Evolutionary conservation across 92 coral and sea anemone species (phyloP), one percentile per base, ranked within the genome.

Genomic region (Actinernus sp.): DNA sequence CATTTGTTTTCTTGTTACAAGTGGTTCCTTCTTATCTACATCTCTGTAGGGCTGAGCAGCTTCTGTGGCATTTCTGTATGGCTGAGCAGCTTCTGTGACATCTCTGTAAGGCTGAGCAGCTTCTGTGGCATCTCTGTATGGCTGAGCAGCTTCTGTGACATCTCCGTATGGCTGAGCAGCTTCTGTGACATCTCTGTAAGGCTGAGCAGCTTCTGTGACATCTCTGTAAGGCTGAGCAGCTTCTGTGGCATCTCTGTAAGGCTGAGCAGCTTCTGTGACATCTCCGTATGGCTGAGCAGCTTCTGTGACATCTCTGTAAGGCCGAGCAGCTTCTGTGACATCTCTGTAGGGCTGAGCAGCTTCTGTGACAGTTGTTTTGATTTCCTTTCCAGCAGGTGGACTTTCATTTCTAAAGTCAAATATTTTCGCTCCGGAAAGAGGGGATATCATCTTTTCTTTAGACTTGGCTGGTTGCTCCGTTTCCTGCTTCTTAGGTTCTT

Each of bases 381-480:
- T n/a, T n/a, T n/a, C n/a, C 52, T 5, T 26, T 1, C 28, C 21
- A 56, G 24, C 30, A 12, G 21, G 31, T 9, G 58, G 32, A 23
- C 23, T 57, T 46, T 70, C 44, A 2, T 54, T 37, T 21, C 46
- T 47, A 16, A 70, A 70, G 55, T 70, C 55, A 21, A 70, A 70
- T 1, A 70, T 58, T 26, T 70, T 70, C 8, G 78, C 32, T n/a
- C 47, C 78, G 6, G 78, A 54, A 40, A 52, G 13, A 30, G 49
- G 18, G 16, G 57, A 48, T 31, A 49, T 16, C 1, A 49, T 36
- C 49, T 13, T 21, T 3, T 2, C 18, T 65, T n/a, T 47, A 26
- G 45, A 26, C 5, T 44, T 25, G 7, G 46, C 44, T 13, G 63
- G 52, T 19, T 13, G 29, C 31, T 37, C 44, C 32, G 51, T 33